Evolutionary conservation across 1,140 invertebrate species (phyloP).

Genomic region (Bombus soroeensis): DNA sequence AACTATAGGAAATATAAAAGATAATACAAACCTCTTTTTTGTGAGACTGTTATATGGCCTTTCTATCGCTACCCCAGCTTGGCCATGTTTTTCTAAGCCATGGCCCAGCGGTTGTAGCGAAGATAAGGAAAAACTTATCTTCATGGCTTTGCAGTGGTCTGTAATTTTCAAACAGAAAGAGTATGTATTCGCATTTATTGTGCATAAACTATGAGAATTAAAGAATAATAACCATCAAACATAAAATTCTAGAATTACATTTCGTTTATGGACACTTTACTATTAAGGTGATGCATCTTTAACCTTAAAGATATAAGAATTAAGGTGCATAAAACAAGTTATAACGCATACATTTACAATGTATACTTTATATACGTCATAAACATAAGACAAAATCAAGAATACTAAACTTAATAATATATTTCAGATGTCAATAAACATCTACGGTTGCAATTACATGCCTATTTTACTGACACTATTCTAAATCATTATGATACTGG

Average conservation of each 20-base stretch:
- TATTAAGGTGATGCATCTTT: neutral
- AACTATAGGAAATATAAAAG: neutral
- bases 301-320: neutral
- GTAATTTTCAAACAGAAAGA: constrained; percentile 37
- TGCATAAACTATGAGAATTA: neutral
- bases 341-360: neutral
- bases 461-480: neutral
- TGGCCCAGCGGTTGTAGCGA: constrained; percentile 83
- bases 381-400: neutral
- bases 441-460: neutral
- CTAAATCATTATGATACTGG: neutral
- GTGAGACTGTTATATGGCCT: constrained; percentile 88
- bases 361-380: neutral
- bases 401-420: neutral
- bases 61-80: constrained; percentile 80
- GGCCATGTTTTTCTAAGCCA: constrained; percentile 83
- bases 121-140: constrained; percentile 84
- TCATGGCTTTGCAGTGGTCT: constrained; percentile 81
- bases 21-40: constrained; percentile 83
- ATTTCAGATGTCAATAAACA: neutral
- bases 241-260: neutral
- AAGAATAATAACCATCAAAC: neutral
- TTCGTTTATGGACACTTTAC: neutral
- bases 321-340: neutral
- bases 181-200: neutral